Evolutionary conservation across 2,113 vertebrate species (phyloP).

Genomic region (Galemys pyrenaicus): DNA sequence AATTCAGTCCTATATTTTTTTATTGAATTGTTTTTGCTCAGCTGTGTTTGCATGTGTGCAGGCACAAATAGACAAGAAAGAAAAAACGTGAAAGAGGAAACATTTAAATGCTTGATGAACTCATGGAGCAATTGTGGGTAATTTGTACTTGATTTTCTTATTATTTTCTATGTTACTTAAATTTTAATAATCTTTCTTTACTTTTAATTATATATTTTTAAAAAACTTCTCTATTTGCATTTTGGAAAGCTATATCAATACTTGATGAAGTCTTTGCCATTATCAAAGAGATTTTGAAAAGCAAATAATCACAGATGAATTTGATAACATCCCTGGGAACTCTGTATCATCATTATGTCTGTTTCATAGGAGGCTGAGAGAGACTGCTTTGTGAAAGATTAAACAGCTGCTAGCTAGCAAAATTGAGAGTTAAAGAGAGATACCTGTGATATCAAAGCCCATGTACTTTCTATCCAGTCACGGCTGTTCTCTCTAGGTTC

Average conservation of each 20-base stretch:
- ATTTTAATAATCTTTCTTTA: not conserved
- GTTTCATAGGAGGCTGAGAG: not conserved
- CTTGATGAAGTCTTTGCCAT: not conserved
- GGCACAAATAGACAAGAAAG: not conserved
- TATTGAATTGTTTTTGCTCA: not conserved
- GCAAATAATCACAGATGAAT: slow-evolving; percentile 19
- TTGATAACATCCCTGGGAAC: not conserved
- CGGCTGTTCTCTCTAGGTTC: not conserved
- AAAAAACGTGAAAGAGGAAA: not conserved
- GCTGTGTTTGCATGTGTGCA: not conserved
- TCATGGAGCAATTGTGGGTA: not conserved
- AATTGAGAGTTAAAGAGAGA: not conserved
- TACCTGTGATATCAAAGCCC: not conserved
- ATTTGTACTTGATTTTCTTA: slow-evolving; percentile 11
- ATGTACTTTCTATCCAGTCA: not conserved
- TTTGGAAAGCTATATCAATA: slow-evolving; percentile 37
- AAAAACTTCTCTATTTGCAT: not conserved
- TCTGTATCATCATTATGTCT: not conserved
- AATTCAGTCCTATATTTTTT: not conserved
- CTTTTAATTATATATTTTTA: not conserved
- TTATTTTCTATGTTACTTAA: not conserved
- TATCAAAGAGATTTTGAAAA: not conserved
- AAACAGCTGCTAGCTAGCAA: not conserved
- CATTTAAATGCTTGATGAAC: not conserved
- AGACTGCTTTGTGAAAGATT: not conserved